These are phyloP conservation scores for Naso thynnoides DNA, from an alignment of 2,797 vertebrate species.

Conservation along the genomic window DNA sequence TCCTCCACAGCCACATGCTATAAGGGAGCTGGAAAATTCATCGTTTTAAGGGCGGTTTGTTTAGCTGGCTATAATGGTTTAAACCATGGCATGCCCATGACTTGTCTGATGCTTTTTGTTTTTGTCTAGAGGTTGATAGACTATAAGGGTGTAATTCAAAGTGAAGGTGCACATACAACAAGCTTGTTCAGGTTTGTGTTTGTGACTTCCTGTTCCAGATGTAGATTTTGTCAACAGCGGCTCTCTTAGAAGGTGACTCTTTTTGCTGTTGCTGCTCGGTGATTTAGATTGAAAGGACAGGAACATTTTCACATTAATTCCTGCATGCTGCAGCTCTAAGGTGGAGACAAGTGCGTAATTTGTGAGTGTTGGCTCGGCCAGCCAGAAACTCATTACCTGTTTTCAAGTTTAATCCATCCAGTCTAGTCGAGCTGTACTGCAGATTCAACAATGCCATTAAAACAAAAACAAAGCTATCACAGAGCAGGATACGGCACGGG, in stretches of 20 bases:
- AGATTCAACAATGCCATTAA: slow-evolving; percentile 59
- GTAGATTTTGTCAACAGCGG: background rate
- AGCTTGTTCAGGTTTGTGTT: background rate
- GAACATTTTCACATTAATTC: slow-evolving; percentile 41
- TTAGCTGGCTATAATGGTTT: too few species aligned
- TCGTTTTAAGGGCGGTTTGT: too few species aligned
- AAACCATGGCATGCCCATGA: too few species aligned
- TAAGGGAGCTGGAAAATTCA: too few species aligned
- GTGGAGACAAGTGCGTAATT: slow-evolving; percentile 50
- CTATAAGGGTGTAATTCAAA: background rate
- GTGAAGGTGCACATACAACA: background rate
- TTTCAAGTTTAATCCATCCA: slow-evolving; percentile 66
- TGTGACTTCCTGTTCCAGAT: slow-evolving; percentile 10
- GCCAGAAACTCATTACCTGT: slow-evolving; percentile 66
- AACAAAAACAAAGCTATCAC: slow-evolving; percentile 60
- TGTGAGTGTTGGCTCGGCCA: slow-evolving; percentile 44
- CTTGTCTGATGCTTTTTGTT: background rate
- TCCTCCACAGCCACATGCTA: too few species aligned
- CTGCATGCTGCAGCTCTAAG: slow-evolving; percentile 16
- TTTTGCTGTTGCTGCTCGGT: slow-evolving; percentile 9
- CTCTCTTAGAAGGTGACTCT: background rate
- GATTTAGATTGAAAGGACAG: slow-evolving; percentile 23
- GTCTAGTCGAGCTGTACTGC: slow-evolving; percentile 42
- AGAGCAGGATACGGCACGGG: background rate
- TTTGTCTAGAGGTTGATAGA: background rate